Conservation (phyloP, 2,888 invertebrate genomes). For the Rhorus exstirpatorius region DNA sequence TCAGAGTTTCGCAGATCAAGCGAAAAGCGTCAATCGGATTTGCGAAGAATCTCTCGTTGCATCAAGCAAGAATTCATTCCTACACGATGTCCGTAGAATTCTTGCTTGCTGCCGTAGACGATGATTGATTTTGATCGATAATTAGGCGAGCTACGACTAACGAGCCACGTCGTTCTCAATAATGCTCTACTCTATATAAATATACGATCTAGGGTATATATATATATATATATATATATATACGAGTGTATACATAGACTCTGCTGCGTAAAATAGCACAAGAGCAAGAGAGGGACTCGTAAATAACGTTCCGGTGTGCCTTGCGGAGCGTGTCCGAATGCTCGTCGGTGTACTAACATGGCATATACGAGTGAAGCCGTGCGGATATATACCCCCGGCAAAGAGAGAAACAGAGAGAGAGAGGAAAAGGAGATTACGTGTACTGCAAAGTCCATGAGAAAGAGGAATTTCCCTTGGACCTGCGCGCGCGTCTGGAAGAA, state of each 20-base stretch:
- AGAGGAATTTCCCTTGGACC: slow-evolving; percentile 49
- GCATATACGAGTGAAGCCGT: slow-evolving; percentile 9
- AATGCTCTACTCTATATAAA: neutral
- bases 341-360: slow-evolving; percentile 22
- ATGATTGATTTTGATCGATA: slow-evolving; percentile 68
- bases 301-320: slow-evolving; percentile 65
- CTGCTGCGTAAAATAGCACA: slow-evolving; percentile 43
- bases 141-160: slow-evolving; percentile 61
- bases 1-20: too few relatives aligned
- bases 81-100: neutral
- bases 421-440: neutral
- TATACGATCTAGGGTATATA: slow-evolving; percentile 1
- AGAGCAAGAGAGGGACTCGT: slow-evolving; percentile 58
- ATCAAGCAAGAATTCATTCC: slow-evolving; percentile 27
- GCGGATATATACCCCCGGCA: neutral
- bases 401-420: slow-evolving; percentile 23
- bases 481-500: slow-evolving; percentile 16
- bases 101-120: slow-evolving; percentile 16
- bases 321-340: slow-evolving; percentile 56
- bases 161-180: slow-evolving; percentile 47
- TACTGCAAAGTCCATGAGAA: neutral
- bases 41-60: neutral
- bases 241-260: neutral
- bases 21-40: neutral
- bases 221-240: neutral